phyloP scores from a whole-genome alignment of 2,113 vertebrate species.

The Syngnathus floridae region DNA sequence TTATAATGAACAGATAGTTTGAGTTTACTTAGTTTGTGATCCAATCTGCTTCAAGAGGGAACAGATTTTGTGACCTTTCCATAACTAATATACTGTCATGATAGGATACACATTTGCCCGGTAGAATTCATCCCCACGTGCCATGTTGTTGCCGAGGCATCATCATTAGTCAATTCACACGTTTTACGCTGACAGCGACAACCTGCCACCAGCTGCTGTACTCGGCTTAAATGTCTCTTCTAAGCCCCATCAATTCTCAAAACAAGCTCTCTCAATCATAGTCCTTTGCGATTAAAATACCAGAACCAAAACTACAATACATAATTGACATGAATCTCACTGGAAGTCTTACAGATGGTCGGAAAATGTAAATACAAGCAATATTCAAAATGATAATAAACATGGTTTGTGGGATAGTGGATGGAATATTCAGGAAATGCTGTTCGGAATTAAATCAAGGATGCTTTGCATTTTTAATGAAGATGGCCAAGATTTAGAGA shows the following conservation, averaged over 20 bases:
- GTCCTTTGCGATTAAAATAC: conserved; percentile 29
- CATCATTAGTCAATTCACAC: conserved; percentile 20
- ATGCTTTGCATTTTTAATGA: neutral
- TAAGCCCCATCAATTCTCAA: conserved; percentile 22
- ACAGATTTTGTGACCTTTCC: neutral
- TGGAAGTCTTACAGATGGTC: neutral
- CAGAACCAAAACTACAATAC: neutral
- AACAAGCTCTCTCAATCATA: conserved; percentile 37
- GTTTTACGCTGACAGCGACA: conserved; percentile 37
- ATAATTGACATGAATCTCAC: neutral
- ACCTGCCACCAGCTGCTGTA: conserved; percentile 38
- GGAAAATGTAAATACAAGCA: neutral
- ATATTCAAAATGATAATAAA: neutral
- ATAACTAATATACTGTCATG: neutral
- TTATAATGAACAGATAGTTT: neutral
- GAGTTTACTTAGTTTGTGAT: neutral
- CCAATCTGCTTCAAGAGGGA: neutral
- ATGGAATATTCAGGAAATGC: neutral
- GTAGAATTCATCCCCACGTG: neutral
- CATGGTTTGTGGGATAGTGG: neutral
- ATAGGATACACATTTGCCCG: neutral
- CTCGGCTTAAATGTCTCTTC: conserved; percentile 30
- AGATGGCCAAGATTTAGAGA: neutral
- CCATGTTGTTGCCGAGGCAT: neutral
- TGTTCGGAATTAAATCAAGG: neutral